A percentile compares a stretch with the other conserved stretches of the same genome.
Conservation (phyloP, 2,797 vertebrate species). For the Sebastiscus tertius region DNA sequence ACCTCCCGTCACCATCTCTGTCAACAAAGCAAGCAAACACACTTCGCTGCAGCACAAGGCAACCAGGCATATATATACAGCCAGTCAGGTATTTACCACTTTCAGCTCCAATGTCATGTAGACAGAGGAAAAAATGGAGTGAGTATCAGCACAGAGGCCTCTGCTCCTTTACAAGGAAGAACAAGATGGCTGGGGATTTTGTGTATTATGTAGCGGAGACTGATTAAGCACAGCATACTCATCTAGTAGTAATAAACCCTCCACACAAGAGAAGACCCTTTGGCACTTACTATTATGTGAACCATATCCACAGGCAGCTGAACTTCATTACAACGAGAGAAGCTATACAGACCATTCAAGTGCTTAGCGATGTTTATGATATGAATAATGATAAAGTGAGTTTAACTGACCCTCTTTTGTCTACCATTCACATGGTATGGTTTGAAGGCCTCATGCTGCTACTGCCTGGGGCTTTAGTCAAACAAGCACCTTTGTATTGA, state of each 20-base stretch:
- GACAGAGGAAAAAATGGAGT: not conserved
- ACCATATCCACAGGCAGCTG: constrained; percentile 5
- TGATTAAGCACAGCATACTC: constrained; percentile 48
- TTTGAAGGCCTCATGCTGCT: not conserved
- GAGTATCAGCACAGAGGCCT: constrained; percentile 15
- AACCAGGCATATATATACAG: constrained; percentile 30
- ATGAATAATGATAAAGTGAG: not conserved
- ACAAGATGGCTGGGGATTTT: constrained; percentile 41
- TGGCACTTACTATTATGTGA: constrained; percentile 12
- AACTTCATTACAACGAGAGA: constrained; percentile 15
- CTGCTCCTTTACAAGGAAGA: constrained; percentile 44
- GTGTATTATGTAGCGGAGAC: constrained; percentile 42
- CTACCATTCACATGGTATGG: not conserved
- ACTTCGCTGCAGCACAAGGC: constrained; percentile 43
- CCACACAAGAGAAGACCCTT: constrained; percentile 47
- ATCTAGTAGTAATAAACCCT: constrained; percentile 42
- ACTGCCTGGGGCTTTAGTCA: constrained; percentile 13
- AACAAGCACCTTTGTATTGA: not conserved
- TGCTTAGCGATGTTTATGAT: not conserved
- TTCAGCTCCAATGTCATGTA: constrained; percentile 13
- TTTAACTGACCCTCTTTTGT: not conserved
- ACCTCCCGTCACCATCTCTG: constrained; percentile 58
- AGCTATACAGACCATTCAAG: not conserved
- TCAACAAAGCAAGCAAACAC: constrained; percentile 68
- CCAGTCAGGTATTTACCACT: constrained; percentile 50